A percentile compares a stretch with the other conserved stretches of the same genome.
These are phyloP conservation scores for Strongylocentrotus purpuratus DNA, from an alignment of 35 echinoderm and acorn worm species.

Conservation along the genomic window DNA sequence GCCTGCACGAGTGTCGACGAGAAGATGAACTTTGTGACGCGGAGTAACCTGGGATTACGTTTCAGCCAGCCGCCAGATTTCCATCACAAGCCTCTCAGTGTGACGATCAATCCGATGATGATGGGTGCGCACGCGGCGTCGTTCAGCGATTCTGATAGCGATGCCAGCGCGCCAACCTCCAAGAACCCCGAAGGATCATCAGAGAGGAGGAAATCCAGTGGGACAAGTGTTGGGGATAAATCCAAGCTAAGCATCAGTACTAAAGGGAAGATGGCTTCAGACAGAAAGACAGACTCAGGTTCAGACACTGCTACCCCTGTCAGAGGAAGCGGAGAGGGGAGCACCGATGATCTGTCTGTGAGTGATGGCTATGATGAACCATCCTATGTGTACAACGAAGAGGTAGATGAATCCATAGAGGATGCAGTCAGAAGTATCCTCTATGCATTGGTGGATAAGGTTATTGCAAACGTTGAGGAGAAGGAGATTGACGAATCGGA, in stretches of 20 bases:
- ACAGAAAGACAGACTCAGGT: slow-evolving; percentile 39
- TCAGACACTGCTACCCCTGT: slow-evolving; percentile 32
- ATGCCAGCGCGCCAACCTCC: slow-evolving; percentile 24
- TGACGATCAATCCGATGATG: slow-evolving; percentile 91
- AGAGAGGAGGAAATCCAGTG: slow-evolving; percentile 6
- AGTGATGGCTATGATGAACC: slow-evolving; percentile 76
- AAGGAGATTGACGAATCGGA: slow-evolving; percentile 30
- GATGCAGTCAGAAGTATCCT: slow-evolving; percentile 86
- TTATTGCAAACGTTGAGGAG: slow-evolving; percentile 75
- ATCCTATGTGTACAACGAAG: slow-evolving; percentile 96
- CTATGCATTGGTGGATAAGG: slow-evolving; percentile 71
- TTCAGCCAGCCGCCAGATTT: slow-evolving; percentile 72
- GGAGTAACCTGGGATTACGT: slow-evolving; percentile 69
- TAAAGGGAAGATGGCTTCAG: slow-evolving; percentile 3
- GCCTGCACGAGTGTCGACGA: slow-evolving; percentile 87
- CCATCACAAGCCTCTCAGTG: slow-evolving; percentile 83
- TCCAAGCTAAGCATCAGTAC: background rate
- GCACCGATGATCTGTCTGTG: slow-evolving; percentile 77
- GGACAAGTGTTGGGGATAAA: background rate
- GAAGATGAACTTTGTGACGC: slow-evolving; percentile 85
- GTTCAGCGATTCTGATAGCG: slow-evolving; percentile 90
- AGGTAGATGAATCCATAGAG: slow-evolving; percentile 80
- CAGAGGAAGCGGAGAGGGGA: slow-evolving; percentile 54
- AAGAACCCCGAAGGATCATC: background rate
- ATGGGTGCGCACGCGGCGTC: slow-evolving; percentile 61